Conservation (phyloP, 2,113 vertebrate genomes). For the Fregetta grallaria region DNA sequence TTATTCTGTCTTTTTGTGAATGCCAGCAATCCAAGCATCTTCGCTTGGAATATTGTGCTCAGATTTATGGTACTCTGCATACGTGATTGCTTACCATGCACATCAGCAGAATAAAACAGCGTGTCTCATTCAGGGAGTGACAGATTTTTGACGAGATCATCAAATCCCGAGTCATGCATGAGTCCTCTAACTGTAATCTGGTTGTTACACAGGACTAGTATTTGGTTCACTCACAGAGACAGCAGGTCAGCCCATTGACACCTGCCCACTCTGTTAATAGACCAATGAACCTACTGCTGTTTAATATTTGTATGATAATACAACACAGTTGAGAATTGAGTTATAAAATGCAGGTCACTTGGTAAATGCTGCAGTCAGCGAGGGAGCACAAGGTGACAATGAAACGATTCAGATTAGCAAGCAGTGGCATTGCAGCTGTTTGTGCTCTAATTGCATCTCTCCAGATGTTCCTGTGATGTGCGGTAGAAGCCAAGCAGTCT, state of each 20-base stretch:
- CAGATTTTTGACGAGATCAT: conserved; percentile 5
- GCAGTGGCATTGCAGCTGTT: not conserved
- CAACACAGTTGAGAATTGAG: not conserved
- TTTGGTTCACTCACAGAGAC: not conserved
- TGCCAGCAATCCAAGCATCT: not conserved
- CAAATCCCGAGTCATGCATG: not conserved
- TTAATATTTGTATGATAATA: not conserved
- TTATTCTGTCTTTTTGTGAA: not conserved
- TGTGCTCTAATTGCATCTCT: not conserved
- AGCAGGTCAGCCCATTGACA: not conserved
- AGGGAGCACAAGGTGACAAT: not conserved
- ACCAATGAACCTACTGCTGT: not conserved
- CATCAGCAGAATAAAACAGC: not conserved
- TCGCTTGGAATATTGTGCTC: not conserved
- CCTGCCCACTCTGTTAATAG: not conserved
- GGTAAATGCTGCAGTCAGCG: not conserved
- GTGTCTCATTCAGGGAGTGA: not conserved
- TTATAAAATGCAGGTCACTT: not conserved
- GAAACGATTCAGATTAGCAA: not conserved
- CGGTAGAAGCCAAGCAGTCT: not conserved
- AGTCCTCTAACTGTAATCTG: not conserved
- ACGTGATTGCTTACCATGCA: not conserved
- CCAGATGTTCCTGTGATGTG: conserved; percentile 30
- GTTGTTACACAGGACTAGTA: not conserved
- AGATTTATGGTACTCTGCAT: not conserved